Conservation (phyloP, 2,888 invertebrate genomes). For the Synergus laeviventris region DNA sequence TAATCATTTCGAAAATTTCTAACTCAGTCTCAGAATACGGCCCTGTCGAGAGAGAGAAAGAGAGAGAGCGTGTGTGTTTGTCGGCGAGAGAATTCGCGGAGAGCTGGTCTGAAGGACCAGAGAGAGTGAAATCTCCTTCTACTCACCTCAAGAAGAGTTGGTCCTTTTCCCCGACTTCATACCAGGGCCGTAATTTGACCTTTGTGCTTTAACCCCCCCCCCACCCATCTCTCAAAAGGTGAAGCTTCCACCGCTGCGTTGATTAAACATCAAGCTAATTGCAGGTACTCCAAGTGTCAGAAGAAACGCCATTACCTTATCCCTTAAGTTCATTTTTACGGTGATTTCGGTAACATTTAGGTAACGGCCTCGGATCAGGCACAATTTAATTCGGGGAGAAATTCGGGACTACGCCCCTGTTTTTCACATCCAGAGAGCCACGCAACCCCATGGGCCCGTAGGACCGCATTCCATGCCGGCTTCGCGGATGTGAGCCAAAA, state of each 20-base stretch:
- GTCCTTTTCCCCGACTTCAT: constrained; percentile 47
- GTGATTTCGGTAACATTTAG: neutral
- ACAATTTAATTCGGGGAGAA: neutral
- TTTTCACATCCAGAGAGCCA: constrained; percentile 52
- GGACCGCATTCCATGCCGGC: constrained; percentile 73
- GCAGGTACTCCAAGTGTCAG: constrained; percentile 1
- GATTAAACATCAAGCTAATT: constrained; percentile 27
- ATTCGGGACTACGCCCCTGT: constrained; percentile 30
- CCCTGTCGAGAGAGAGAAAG: constrained; percentile 5
- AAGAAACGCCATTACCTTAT: neutral
- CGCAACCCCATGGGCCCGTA: constrained; percentile 62
- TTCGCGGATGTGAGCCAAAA: constrained; percentile 53
- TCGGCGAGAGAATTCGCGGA: constrained; percentile 40
- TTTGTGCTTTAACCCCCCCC: neutral
- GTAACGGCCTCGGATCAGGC: neutral
- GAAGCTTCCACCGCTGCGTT: constrained; percentile 11
- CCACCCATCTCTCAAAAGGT: neutral
- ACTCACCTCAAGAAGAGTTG: constrained; percentile 50
- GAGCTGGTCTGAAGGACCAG: constrained; percentile 13
- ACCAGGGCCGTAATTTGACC: constrained; percentile 20
- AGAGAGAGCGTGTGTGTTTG: neutral
- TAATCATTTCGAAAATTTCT: neutral
- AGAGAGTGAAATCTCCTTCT: constrained; percentile 53
- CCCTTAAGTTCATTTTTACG: neutral
- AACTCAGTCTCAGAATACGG: neutral